A percentile compares a stretch with the other conserved stretches of the same genome.
Evolutionary conservation across 2,797 vertebrate genomes (phyloP).

Genomic region (Silurus aristotelis): DNA sequence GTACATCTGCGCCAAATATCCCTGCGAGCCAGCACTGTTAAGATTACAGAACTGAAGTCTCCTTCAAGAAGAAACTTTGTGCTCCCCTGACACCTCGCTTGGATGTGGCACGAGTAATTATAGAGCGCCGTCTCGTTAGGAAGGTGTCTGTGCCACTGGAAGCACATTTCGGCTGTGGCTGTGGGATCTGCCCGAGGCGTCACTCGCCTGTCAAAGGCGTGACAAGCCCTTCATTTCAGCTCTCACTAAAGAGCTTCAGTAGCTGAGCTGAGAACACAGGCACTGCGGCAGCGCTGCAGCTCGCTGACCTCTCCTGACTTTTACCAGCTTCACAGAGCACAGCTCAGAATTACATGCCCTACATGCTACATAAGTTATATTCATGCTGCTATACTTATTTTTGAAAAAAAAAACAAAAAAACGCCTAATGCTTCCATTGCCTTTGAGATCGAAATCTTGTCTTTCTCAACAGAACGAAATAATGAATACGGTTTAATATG

Average conservation of each 20-base stretch:
- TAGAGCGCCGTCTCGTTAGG: constrained; percentile 42
- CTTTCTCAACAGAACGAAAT: constrained; percentile 55
- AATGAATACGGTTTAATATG: constrained; percentile 62
- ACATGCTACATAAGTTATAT: constrained; percentile 32
- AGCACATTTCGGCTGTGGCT: constrained; percentile 64
- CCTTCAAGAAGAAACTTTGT: constrained; percentile 44
- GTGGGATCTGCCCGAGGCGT: constrained; percentile 71
- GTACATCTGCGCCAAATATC: constrained; percentile 11
- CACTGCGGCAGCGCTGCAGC: constrained; percentile 23
- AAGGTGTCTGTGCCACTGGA: constrained; percentile 53
- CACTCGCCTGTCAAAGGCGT: constrained; percentile 67
- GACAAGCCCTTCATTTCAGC: constrained; percentile 62
- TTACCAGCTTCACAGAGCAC: constrained; percentile 21
- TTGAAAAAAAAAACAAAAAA: not conserved
- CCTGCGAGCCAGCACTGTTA: constrained; percentile 39
- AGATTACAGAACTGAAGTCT: constrained; percentile 34
- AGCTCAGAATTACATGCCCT: constrained; percentile 7
- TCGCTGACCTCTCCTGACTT: constrained; percentile 40
- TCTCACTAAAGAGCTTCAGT: constrained; percentile 44
- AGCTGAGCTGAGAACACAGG: constrained; percentile 36
- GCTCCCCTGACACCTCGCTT: constrained; percentile 47
- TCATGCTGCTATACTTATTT: not conserved
- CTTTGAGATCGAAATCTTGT: constrained; percentile 52
- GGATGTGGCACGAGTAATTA: constrained; percentile 47
- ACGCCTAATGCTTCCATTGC: constrained; percentile 27